phyloP scores from a whole-genome alignment of 2,888 invertebrate genomes.

The Mamestra brassicae region DNA sequence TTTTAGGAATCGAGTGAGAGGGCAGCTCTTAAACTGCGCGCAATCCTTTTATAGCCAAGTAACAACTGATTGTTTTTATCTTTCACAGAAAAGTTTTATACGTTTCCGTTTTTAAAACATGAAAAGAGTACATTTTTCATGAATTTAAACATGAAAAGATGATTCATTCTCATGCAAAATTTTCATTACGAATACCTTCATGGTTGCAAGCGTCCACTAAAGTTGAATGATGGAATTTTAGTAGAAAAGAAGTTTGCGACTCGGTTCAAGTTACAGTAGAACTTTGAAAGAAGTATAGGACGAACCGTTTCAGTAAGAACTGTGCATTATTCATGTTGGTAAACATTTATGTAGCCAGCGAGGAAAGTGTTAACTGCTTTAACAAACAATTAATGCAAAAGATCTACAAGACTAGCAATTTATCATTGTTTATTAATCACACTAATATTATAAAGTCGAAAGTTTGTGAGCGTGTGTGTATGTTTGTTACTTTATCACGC shows the following conservation, averaged over 20 bases:
- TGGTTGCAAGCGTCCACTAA: constrained; percentile 40
- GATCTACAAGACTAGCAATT: neutral
- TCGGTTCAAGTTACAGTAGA: constrained; percentile 24
- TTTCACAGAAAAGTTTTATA: neutral
- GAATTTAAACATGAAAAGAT: constrained; percentile 45
- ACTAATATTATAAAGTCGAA: too few relatives aligned
- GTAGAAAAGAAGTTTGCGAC: constrained; percentile 44
- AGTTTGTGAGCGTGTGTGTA: too few relatives aligned
- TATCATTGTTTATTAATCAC: too few relatives aligned
- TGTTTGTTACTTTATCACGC: too few relatives aligned
- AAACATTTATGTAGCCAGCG: neutral
- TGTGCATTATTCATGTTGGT: constrained; percentile 27
- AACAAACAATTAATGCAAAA: neutral
- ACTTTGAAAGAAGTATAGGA: neutral
- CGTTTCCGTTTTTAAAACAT: constrained; percentile 11
- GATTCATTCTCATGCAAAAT: constrained; percentile 50
- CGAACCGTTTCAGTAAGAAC: constrained; percentile 14
- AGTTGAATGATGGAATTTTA: constrained; percentile 33
- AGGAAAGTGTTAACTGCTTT: neutral
- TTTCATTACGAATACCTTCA: constrained; percentile 49
- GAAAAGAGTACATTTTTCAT: constrained; percentile 9
- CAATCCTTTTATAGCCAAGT: neutral
- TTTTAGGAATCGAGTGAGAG: too few relatives aligned
- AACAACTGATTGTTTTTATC: neutral
- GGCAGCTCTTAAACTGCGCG: neutral